phyloP scores from a whole-genome alignment of 2,113 vertebrate genomes.

The Pollachius pollachius region DNA sequence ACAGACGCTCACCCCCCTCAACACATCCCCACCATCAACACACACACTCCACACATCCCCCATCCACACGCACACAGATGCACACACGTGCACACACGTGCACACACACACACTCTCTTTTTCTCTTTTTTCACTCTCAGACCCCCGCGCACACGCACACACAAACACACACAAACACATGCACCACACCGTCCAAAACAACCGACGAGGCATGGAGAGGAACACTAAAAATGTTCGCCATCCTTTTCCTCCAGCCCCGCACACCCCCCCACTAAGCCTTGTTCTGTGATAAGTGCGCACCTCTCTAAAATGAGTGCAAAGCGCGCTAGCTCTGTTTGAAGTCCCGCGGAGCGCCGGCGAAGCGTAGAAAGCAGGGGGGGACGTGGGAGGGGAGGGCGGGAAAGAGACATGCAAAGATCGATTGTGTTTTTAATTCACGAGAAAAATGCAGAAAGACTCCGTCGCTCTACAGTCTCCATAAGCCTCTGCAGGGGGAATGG shows the following conservation, averaged over 20 bases:
- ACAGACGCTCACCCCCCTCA: too few relatives aligned
- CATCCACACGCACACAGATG: too few relatives aligned
- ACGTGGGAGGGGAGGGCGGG: not conserved
- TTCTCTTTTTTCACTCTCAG: too few relatives aligned
- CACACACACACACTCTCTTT: too few relatives aligned
- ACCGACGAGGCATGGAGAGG: conserved; percentile 7
- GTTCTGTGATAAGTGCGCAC: conserved; percentile 37
- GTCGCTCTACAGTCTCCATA: not conserved
- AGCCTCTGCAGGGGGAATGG: not conserved
- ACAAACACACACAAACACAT: too few relatives aligned
- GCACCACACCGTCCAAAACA: not conserved
- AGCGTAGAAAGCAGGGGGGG: not conserved
- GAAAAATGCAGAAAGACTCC: too few relatives aligned
- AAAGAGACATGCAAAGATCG: not conserved
- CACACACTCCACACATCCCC: too few relatives aligned
- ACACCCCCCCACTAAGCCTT: conserved; percentile 33
- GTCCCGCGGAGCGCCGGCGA: not conserved
- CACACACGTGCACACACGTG: too few relatives aligned
- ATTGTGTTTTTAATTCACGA: too few relatives aligned
- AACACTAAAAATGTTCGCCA: conserved; percentile 23
- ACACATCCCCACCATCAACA: too few relatives aligned
- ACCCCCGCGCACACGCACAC: too few relatives aligned
- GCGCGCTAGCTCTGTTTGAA: conserved; percentile 30
- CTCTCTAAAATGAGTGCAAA: conserved; percentile 33
- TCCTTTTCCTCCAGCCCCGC: too few relatives aligned